phyloP scores from a whole-genome alignment of 2,888 invertebrate species.

The Tetragonula carbonaria region DNA sequence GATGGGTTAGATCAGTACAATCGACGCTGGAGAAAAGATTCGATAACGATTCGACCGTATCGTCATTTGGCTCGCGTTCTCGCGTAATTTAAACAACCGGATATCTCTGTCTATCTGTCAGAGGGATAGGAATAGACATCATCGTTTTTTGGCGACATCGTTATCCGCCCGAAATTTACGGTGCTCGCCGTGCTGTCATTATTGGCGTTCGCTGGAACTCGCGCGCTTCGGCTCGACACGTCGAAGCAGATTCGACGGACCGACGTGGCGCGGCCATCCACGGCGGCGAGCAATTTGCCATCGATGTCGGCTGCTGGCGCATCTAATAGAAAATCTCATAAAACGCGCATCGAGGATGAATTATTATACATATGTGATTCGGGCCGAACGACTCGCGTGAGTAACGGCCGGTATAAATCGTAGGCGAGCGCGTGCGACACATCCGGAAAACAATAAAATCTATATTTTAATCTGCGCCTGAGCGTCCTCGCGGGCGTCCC shows the following conservation, averaged over 20 bases:
- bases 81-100: background rate
- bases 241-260: constrained; percentile 28
- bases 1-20: background rate
- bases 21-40: background rate
- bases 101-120: constrained; percentile 7
- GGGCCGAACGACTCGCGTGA: constrained; percentile 69
- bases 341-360: constrained; percentile 75
- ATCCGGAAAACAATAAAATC: constrained; percentile 81
- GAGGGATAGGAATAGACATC: background rate
- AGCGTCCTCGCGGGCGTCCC: constrained; percentile 55
- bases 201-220: constrained; percentile 40
- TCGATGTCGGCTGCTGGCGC: constrained; percentile 60
- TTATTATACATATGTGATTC: constrained; percentile 76
- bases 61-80: background rate
- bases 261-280: no score
- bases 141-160: constrained; percentile 38
- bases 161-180: constrained; percentile 53
- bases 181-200: constrained; percentile 46
- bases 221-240: constrained; percentile 17
- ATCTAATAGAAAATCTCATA: constrained; percentile 76
- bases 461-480: constrained; percentile 81
- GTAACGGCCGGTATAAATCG: constrained; percentile 79
- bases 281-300: constrained; percentile 63
- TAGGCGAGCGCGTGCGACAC: constrained; percentile 69
- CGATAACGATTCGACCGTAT: background rate